phyloP scores from a whole-genome alignment of 35 echinoderm and acorn worm species.

The Eucidaris tribuloides region DNA sequence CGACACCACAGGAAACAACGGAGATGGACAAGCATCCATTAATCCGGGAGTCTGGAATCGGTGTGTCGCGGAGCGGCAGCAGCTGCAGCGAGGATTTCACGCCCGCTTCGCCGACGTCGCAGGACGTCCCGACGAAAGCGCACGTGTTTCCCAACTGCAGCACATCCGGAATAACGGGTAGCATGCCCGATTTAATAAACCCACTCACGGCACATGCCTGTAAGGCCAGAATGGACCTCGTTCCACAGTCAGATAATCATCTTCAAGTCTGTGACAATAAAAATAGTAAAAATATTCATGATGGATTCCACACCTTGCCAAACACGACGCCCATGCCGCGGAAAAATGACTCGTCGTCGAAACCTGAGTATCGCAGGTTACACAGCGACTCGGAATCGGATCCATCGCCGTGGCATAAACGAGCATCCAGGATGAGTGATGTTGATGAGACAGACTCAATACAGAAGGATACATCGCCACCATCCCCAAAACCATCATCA shows the following conservation, averaged over 20 bases:
- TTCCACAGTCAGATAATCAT: constrained; percentile 1
- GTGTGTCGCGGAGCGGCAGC: constrained; percentile 36
- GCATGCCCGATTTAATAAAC: constrained; percentile 51
- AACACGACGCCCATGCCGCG: background rate
- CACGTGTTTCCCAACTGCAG: constrained; percentile 45
- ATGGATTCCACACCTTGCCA: constrained; percentile 5
- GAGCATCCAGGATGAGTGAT: constrained; percentile 12
- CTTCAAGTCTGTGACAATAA: too few relatives aligned
- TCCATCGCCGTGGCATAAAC: constrained; percentile 6
- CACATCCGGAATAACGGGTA: constrained; percentile 10
- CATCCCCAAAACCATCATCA: background rate
- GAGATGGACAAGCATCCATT: constrained; percentile 12
- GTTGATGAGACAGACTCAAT: background rate
- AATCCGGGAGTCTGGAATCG: constrained; percentile 48
- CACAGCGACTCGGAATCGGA: background rate
- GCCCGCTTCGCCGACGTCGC: constrained; percentile 31
- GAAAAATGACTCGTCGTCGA: background rate
- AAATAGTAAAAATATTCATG: background rate
- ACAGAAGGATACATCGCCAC: background rate
- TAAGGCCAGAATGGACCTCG: constrained; percentile 38
- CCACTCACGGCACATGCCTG: constrained; percentile 15
- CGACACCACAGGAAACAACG: background rate
- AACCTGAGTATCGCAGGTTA: background rate
- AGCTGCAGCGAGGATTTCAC: constrained; percentile 45
- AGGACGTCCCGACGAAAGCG: constrained; percentile 29